phyloP scores from a whole-genome alignment of 1,140 invertebrate genomes.

The Zaprionus taronus region DNA sequence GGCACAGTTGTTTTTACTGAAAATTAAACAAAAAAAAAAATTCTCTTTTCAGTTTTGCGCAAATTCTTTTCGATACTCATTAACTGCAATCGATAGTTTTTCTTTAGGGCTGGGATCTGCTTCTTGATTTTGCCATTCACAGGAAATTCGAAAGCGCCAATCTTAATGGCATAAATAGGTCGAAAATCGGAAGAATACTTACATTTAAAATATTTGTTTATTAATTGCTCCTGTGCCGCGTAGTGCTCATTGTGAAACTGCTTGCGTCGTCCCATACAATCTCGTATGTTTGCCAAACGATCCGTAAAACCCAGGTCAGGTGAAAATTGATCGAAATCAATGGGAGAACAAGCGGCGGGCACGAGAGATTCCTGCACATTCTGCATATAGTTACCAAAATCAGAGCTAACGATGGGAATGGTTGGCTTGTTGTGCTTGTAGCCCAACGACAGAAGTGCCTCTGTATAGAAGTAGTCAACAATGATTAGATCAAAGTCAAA shows the following conservation, averaged over 20 bases:
- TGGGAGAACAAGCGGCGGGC: slow-evolving; percentile 72
- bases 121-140: slow-evolving; percentile 16
- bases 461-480: slow-evolving; percentile 84
- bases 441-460: slow-evolving; percentile 83
- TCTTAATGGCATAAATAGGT: background rate
- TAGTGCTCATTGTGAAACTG: slow-evolving; percentile 61
- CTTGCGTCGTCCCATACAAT: slow-evolving; percentile 57
- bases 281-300: slow-evolving; percentile 58
- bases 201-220: slow-evolving; percentile 73
- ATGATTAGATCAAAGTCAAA: slow-evolving; percentile 85
- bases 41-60: background rate
- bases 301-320: slow-evolving; percentile 42
- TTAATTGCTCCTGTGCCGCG: slow-evolving; percentile 63
- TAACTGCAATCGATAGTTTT: background rate
- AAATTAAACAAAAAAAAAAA: slow-evolving; percentile 14
- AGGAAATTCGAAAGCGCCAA: slow-evolving; percentile 2
- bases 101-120: background rate
- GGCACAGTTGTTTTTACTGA: slow-evolving; percentile 73
- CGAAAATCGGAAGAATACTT: slow-evolving; percentile 16
- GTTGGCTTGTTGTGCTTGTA: slow-evolving; percentile 82
- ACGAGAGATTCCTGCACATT: slow-evolving; percentile 68
- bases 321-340: slow-evolving; percentile 50
- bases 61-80: background rate
- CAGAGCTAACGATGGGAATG: slow-evolving; percentile 78
- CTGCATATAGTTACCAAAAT: slow-evolving; percentile 77